Evolutionary conservation across 2,113 vertebrate species (phyloP).

Genomic region (Parus major): DNA sequence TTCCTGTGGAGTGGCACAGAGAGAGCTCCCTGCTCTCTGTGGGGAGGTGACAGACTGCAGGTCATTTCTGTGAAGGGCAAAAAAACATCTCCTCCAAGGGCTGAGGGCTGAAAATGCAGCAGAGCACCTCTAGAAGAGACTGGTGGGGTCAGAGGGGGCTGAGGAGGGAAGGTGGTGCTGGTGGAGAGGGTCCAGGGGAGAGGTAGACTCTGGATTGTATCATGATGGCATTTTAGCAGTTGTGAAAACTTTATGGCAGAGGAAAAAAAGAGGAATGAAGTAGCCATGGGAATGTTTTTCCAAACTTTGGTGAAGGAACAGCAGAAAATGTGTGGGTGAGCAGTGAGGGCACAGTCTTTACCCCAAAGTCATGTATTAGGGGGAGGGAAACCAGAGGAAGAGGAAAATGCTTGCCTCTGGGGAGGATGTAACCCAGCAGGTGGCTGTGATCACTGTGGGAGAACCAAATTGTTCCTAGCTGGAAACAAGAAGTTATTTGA

Average conservation of each 20-base stretch:
- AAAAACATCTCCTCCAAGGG: neutral
- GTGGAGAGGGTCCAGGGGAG: neutral
- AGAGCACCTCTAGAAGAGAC: neutral
- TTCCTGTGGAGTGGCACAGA: neutral
- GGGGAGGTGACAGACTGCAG: neutral
- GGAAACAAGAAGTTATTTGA: slow-evolving; percentile 22
- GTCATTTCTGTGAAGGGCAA: neutral
- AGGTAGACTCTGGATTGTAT: neutral
- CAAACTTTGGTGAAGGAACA: neutral
- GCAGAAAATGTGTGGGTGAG: neutral
- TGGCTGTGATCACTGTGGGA: neutral
- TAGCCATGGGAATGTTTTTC: neutral
- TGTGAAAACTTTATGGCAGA: neutral
- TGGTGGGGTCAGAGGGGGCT: neutral
- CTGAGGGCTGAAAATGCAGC: neutral
- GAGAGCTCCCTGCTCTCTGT: neutral
- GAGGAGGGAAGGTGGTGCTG: neutral
- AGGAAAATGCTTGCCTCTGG: neutral
- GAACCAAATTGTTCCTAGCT: slow-evolving; percentile 17
- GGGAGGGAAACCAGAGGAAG: neutral
- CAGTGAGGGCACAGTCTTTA: neutral
- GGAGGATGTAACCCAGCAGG: neutral
- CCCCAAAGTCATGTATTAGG: neutral
- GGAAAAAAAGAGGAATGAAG: neutral
- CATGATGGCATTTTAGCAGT: neutral